Conservation (phyloP, 2,888 invertebrate genomes). For the Papilio demoleus region DNA sequence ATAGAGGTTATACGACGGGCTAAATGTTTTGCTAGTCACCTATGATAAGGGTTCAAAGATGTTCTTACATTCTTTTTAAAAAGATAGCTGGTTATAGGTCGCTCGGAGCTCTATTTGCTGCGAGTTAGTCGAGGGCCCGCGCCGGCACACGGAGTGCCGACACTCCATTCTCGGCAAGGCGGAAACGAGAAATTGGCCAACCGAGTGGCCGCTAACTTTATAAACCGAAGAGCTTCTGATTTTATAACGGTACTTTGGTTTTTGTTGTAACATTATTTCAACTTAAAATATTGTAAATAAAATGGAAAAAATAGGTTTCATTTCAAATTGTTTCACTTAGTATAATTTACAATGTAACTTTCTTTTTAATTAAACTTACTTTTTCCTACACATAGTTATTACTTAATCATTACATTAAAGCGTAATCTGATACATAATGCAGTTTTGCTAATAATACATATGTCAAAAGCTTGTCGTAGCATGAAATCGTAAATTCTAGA, state of each 20-base stretch:
- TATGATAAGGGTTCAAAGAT: background rate
- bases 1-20: too few species aligned
- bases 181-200: slow-evolving; percentile 46
- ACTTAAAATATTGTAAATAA: background rate
- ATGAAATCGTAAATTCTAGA: too few species aligned
- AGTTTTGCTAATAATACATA: too few species aligned
- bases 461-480: too few species aligned
- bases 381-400: too few species aligned
- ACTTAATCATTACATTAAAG: too few species aligned
- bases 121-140: slow-evolving; percentile 30
- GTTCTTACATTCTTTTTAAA: slow-evolving; percentile 16
- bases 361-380: too few species aligned
- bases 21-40: background rate
- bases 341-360: too few species aligned
- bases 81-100: slow-evolving; percentile 23
- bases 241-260: slow-evolving; percentile 30
- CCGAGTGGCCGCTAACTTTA: slow-evolving; percentile 39
- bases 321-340: too few species aligned
- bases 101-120: slow-evolving; percentile 25
- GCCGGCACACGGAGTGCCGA: slow-evolving; percentile 23
- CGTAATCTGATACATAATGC: too few species aligned
- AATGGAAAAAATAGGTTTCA: too few species aligned
- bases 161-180: slow-evolving; percentile 46
- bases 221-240: slow-evolving; percentile 29
- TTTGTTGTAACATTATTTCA: background rate